phyloP scores from a whole-genome alignment of 2,113 vertebrate species.

The Paramormyrops kingsleyae region DNA sequence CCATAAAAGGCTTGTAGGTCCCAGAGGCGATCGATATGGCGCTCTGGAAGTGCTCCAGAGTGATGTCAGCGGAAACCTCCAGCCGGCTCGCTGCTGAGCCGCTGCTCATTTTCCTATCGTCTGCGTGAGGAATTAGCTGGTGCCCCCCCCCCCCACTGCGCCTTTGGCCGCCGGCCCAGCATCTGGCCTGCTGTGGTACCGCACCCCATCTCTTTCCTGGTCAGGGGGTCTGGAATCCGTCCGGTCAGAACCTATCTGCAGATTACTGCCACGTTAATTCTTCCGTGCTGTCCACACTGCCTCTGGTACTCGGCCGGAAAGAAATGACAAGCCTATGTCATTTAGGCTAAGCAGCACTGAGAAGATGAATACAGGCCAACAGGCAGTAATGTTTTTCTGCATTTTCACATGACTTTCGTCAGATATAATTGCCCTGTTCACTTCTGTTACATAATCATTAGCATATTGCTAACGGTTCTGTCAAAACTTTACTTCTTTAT shows the following conservation, averaged over 20 bases:
- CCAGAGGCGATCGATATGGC: neutral
- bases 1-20: neutral
- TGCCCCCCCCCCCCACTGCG: neutral
- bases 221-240: neutral
- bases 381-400: neutral
- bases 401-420: neutral
- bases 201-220: neutral
- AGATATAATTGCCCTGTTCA: neutral
- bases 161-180: neutral
- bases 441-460: neutral
- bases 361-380: neutral
- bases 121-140: neutral
- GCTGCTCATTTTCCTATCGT: neutral
- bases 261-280: neutral
- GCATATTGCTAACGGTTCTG: neutral
- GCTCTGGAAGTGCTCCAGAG: neutral
- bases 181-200: neutral
- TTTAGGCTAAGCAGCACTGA: neutral
- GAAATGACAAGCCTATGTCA: neutral
- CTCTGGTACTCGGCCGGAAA: neutral
- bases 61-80: neutral
- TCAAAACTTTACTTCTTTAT: neutral
- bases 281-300: neutral
- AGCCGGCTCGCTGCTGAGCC: neutral
- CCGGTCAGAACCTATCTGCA: neutral